Conservation (phyloP, 2,888 invertebrate genomes). For the Mayetiola destructor region DNA sequence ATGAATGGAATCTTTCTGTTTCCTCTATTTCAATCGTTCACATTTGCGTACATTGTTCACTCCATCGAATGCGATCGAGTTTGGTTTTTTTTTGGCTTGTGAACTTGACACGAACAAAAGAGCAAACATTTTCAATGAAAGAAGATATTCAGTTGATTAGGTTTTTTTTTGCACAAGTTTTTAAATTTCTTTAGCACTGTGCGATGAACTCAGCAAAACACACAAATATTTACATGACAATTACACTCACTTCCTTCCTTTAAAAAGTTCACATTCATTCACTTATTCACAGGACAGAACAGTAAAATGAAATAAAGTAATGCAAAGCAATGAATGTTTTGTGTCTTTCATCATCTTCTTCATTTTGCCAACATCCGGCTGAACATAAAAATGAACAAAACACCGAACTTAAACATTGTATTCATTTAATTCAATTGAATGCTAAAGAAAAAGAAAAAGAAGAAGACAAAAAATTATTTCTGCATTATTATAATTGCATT, state of each 20-base stretch:
- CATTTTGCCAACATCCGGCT: conserved; percentile 11
- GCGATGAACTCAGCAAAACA: conserved; percentile 1
- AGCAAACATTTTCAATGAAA: too few species aligned
- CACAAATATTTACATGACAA: conserved; percentile 7
- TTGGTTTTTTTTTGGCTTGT: too few species aligned
- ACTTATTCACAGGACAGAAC: too few species aligned
- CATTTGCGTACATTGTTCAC: conserved; percentile 9
- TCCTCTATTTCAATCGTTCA: too few species aligned
- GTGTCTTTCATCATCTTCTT: neutral
- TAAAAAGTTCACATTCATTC: neutral
- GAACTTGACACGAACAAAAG: neutral
- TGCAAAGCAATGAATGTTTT: neutral
- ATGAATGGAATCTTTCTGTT: too few species aligned
- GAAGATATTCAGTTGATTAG: too few species aligned
- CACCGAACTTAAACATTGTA: conserved; percentile 4
- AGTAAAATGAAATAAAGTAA: too few species aligned
- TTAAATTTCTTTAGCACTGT: too few species aligned
- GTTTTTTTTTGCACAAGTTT: too few species aligned
- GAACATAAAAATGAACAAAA: neutral
- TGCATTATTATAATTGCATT: too few species aligned
- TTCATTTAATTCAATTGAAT: conserved; percentile 7
- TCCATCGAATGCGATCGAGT: too few species aligned
- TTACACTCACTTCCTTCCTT: conserved; percentile 3
- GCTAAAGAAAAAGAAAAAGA: neutral
- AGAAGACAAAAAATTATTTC: neutral